These are phyloP conservation scores for Poliocrania exsul DNA, from an alignment of 2,797 vertebrate genomes.

Conservation along the genomic window DNA sequence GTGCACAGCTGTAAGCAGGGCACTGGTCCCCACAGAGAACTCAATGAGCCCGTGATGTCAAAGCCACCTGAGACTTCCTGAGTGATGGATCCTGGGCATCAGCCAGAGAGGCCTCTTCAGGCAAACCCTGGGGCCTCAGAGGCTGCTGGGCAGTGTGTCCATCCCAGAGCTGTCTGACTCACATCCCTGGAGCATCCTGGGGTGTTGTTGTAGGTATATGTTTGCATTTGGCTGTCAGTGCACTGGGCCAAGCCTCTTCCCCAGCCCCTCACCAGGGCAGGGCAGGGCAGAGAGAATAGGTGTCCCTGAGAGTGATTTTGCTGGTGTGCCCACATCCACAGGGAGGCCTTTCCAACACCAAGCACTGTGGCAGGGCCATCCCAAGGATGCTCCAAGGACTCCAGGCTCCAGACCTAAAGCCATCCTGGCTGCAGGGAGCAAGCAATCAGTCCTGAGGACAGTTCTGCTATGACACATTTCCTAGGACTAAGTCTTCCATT, in stretches of 20 bases:
- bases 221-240: fast-evolving
- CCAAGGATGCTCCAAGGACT: not conserved
- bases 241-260: fast-evolving
- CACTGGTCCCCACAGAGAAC: not conserved
- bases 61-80: not conserved
- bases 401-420: not conserved
- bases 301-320: not conserved
- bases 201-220: fast-evolving
- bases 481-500: slow-evolving; percentile 13
- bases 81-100: not conserved
- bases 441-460: not conserved
- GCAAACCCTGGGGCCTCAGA: fast-evolving
- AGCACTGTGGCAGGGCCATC: fast-evolving
- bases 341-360: not conserved
- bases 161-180: not conserved
- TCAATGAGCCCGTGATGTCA: fast-evolving
- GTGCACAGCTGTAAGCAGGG: not conserved
- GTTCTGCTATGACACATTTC: not conserved
- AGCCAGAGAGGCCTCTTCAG: not conserved
- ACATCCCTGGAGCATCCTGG: not conserved
- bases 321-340: not conserved
- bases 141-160: not conserved
- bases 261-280: not conserved
- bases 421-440: not conserved
- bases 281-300: not conserved